Base-by-base conservation (phyloP, 2,113 vertebrate genomes). In the Lepus americanus region DNA sequence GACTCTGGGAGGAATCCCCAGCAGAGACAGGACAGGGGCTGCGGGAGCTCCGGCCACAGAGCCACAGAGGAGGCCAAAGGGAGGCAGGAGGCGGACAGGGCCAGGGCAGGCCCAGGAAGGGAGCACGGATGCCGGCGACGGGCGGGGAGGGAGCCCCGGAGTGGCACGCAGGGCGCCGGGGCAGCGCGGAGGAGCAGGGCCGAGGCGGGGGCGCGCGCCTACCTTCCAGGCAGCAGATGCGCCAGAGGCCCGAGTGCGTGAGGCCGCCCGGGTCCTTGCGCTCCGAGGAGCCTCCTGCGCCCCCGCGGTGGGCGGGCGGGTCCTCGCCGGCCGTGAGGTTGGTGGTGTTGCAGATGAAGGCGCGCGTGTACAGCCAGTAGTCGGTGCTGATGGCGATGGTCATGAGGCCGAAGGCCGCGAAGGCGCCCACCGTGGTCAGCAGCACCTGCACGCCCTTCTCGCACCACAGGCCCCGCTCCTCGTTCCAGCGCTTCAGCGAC, bases 171-270 rank as follows among this genome's bases (percentile, higher is more conserved):
- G 77, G 0, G 23, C 19, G 31, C 5, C 39, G 16, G 63, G 22
- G 53, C 39, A 5, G 53, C 33, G 10, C 53, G 8, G 4, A 69
- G 5, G 14, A 17, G 25, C 1, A 44, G 20, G n/a, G 3, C 17
- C 9, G 69, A 33, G 19, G n/a, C n/a, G n/a, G 3, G 70, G 70
- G 70, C 70, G 33, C 33, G 69, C 16, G 2, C 98, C 98, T 98
- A 99, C 99, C 99, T 99, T 99, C 99, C 95, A 99, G 97, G 96
- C 99, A 99, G 98, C 99, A 99, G 98, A 99, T 99, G 97, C 99
- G 98, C 99, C 99, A 99, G 70, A 99, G 98, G 69, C 99, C 99
- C 2, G 99, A 99, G 98, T 99, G 99, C 25, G 99, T 99, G 95
- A 99, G 98, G 12, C 99, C 99, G 73, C 99, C 99, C 0, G 99